Evolutionary conservation across 2,113 vertebrate species (phyloP).

Genomic region (Embiotoca jacksoni): DNA sequence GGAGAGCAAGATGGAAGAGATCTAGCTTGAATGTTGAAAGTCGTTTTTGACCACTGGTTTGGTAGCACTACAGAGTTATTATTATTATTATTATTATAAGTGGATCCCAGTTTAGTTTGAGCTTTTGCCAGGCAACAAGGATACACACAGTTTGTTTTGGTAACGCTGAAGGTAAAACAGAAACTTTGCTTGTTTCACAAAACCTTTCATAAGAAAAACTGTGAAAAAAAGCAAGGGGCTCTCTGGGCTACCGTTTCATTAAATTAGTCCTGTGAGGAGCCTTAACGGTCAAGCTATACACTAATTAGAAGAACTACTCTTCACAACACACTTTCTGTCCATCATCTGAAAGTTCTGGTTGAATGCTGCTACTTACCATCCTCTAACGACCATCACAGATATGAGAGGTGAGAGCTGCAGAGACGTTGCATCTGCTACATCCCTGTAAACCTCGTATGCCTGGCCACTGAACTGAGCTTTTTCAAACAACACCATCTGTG

Average conservation of each 20-base stretch:
- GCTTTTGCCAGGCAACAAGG: background rate
- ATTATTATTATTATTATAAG: too few relatives aligned
- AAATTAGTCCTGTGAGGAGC: slow-evolving; percentile 6
- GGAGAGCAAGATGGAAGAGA: background rate
- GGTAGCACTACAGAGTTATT: background rate
- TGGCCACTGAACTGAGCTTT: slow-evolving; percentile 82
- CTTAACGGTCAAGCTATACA: slow-evolving; percentile 13
- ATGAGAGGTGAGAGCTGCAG: slow-evolving; percentile 88
- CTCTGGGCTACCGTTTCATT: background rate
- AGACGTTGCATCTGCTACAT: slow-evolving; percentile 87
- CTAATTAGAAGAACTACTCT: slow-evolving; percentile 16
- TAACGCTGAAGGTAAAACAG: background rate
- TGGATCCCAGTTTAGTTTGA: too few relatives aligned
- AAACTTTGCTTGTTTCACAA: too few relatives aligned
- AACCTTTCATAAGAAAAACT: too few relatives aligned
- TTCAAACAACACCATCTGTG: slow-evolving; percentile 89
- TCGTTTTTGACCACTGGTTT: background rate
- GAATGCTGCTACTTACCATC: slow-evolving; percentile 87
- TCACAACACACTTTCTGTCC: background rate
- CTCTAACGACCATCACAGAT: slow-evolving; percentile 90
- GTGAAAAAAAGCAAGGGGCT: background rate
- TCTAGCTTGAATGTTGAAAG: slow-evolving; percentile 6
- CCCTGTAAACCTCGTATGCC: slow-evolving; percentile 87
- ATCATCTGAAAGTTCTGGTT: background rate
- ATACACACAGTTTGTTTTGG: background rate